Evolutionary conservation across 2,113 vertebrate species (phyloP).

Genomic region (Erythrocebus patas): DNA sequence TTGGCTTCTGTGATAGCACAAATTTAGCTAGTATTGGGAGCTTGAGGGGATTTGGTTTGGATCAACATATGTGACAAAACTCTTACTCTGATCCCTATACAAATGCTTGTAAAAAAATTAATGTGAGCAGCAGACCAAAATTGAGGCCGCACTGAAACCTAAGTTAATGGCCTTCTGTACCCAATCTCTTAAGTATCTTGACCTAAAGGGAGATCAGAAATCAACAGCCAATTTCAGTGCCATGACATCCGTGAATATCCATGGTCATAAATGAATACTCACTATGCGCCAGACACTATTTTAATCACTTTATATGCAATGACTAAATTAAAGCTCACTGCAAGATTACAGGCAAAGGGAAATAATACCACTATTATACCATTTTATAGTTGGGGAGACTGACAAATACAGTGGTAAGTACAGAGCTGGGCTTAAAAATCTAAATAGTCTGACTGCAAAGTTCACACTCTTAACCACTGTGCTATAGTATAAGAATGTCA

Average conservation of each 20-base stretch:
- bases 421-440: background rate
- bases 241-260: background rate
- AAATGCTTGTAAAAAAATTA: background rate
- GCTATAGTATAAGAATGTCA: background rate
- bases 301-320: background rate
- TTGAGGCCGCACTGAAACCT: background rate
- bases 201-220: background rate
- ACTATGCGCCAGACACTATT: background rate
- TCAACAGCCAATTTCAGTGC: background rate
- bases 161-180: constrained; percentile 5
- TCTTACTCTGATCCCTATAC: background rate
- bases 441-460: background rate
- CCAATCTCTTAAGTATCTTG: background rate
- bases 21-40: background rate
- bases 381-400: background rate
- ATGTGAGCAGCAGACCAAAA: background rate
- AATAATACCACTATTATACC: background rate
- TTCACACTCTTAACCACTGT: background rate
- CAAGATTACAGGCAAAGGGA: background rate
- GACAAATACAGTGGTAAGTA: background rate
- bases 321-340: background rate
- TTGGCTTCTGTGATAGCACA: background rate
- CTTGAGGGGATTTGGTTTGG: background rate
- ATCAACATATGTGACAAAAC: background rate
- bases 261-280: background rate